A percentile compares a stretch with the other conserved stretches of the same genome.
These are phyloP conservation scores for Sceloporus undulatus DNA, from an alignment of 2,113 vertebrate genomes.

Conservation along the genomic window DNA sequence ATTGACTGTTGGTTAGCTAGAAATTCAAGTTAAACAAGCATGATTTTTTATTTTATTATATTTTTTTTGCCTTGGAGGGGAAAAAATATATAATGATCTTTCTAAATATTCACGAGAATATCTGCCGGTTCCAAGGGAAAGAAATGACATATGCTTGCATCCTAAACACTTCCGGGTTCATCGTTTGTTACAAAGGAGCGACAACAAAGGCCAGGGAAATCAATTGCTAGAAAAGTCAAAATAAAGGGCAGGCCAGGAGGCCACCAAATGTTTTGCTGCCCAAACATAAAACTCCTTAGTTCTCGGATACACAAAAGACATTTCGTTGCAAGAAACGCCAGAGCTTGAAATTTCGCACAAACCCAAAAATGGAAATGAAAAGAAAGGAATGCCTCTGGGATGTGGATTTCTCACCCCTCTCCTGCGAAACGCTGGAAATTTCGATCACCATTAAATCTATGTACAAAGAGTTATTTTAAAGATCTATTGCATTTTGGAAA, in stretches of 20 bases:
- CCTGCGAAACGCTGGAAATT: neutral
- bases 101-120: neutral
- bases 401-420: neutral
- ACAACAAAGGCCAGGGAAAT: slow-evolving; percentile 56
- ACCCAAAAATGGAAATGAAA: slow-evolving; percentile 12
- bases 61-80: neutral
- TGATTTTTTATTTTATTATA: neutral
- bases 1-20: neutral
- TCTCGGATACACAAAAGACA: slow-evolving; percentile 17
- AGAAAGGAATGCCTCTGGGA: neutral
- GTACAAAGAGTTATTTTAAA: neutral
- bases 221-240: slow-evolving; percentile 45
- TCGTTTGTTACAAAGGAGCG: slow-evolving; percentile 36
- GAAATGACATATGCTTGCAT: neutral
- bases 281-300: slow-evolving; percentile 47
- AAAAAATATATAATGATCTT: neutral
- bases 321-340: slow-evolving; percentile 47
- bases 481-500: neutral
- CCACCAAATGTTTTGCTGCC: slow-evolving; percentile 12
- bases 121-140: neutral
- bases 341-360: slow-evolving; percentile 31
- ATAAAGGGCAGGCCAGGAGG: slow-evolving; percentile 46
- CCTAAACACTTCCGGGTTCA: slow-evolving; percentile 34
- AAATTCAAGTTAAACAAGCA: neutral
- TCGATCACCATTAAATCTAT: neutral